Percentiles rank a stretch among this genome's conserved stretches.
phyloP scores from a whole-genome alignment of 2,113 vertebrate genomes.

The Neogale vison region DNA sequence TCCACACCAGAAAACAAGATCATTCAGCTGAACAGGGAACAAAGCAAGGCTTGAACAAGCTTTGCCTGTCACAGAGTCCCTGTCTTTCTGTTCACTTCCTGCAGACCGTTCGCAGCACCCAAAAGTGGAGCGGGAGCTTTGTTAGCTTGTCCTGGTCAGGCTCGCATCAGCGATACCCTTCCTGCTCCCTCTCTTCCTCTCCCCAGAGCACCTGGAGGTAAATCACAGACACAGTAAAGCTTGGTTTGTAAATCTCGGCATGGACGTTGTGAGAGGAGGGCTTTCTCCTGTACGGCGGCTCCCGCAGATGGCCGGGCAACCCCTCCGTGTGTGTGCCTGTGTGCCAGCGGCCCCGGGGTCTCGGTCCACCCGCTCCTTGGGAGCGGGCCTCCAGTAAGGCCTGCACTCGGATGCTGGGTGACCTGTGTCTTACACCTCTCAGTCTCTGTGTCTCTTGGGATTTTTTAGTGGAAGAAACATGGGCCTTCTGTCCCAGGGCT shows the following conservation, averaged over 20 bases:
- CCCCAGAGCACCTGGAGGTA: not conserved
- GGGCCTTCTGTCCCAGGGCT: not conserved
- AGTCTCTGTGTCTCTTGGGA: not conserved
- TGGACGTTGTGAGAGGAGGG: not conserved
- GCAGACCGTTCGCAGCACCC: not conserved
- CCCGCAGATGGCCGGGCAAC: accelerated
- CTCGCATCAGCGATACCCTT: not conserved
- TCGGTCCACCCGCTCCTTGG: not conserved
- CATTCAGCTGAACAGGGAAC: not conserved
- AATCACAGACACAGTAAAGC: not conserved
- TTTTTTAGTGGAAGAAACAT: not conserved
- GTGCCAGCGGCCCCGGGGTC: not conserved
- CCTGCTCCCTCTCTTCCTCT: not conserved
- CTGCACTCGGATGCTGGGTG: not conserved
- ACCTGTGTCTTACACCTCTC: not conserved
- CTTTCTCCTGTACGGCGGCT: not conserved
- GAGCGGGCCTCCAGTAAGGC: not conserved
- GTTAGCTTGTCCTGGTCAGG: not conserved
- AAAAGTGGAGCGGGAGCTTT: not conserved
- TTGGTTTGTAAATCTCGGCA: not conserved
- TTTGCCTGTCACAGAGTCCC: not conserved
- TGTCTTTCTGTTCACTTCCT: not conserved
- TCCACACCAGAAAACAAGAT: not conserved
- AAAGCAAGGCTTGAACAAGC: not conserved
- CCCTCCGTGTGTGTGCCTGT: no score